Evolutionary conservation across 2,113 vertebrate genomes (phyloP), one percentile per base, ranked within the genome.

Genomic region (Eonycteris spelaea): DNA sequence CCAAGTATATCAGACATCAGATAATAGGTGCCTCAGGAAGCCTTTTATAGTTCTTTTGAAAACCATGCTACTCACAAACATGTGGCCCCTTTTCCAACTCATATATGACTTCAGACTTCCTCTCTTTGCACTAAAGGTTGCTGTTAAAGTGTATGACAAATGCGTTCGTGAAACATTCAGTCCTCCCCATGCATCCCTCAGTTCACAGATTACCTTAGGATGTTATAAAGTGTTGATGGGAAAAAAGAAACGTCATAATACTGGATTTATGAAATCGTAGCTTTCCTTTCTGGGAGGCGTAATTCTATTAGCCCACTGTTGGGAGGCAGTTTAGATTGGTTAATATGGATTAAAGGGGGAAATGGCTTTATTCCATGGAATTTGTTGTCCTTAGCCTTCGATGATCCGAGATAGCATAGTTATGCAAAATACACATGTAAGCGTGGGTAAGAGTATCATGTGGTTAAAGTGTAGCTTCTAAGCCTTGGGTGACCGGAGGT

Each of bases 161-260:
- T 96, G 90, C 10, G 1, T 95, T 80, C 92, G 55, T 90, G 55
- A 83, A 95, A 70, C 89, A 51, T 30, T 92, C 75, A 94, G 24
- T 94, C 33, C 90, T 87, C 68, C 68, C 73, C 30, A 82, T 65
- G 38, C 40, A 83, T 94, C 75, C n/a, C n/a, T 92, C 92, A 91
- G 73, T 75, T 61, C 35, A 87, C 83, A 94, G 21, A 94, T 96
- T 94, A 95, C 74, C 80, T 95, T 75, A 78, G 40, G 71, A 48
- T 90, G 45, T 88, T 95, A 85, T 2, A 70, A 94, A 97, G 63
- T 15, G 63, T 92, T 86, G 78, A 35, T 90, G 63, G 70, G 79
- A 75, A 96, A 97, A 95, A 68, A 87, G 68, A 93, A 92, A 92
- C 48, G 55, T 86, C 38, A 53, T 93, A 90, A 87, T 92, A 55